Conservation (phyloP, 2,888 invertebrate species). For the Sturmia bella region DNA sequence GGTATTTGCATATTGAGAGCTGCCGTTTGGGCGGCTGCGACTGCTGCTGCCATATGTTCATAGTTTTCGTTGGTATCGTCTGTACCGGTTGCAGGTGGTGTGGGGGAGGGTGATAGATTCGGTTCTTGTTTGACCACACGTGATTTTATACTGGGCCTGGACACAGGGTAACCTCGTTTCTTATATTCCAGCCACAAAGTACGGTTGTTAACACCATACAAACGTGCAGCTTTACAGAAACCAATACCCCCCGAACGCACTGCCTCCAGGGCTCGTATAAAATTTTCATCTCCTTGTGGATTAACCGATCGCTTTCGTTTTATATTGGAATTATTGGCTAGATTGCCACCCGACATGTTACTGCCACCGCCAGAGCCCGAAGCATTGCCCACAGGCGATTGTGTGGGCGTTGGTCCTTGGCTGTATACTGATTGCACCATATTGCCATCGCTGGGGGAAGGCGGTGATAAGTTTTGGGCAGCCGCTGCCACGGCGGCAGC, state of each 20-base stretch:
- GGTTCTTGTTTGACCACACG: constrained; percentile 86
- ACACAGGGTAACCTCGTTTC: constrained; percentile 91
- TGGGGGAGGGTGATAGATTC: constrained; percentile 85
- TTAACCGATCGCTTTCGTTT: constrained; percentile 89
- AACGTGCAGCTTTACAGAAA: constrained; percentile 91
- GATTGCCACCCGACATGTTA: constrained; percentile 70
- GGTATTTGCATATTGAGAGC: constrained; percentile 82
- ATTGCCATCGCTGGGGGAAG: constrained; percentile 84
- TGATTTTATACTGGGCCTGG: constrained; percentile 89
- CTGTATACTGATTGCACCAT: constrained; percentile 83
- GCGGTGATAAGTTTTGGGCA: constrained; percentile 84
- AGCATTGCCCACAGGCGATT: constrained; percentile 81
- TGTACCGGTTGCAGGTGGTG: constrained; percentile 77
- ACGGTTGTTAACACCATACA: constrained; percentile 92
- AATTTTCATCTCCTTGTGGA: constrained; percentile 92
- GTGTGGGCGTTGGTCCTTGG: constrained; percentile 82
- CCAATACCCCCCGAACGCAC: constrained; percentile 92
- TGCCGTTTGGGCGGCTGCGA: constrained; percentile 77
- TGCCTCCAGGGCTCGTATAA: constrained; percentile 90
- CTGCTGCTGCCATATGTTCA: constrained; percentile 79
- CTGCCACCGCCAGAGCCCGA: constrained; percentile 75
- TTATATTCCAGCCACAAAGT: constrained; percentile 93
- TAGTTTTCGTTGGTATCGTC: constrained; percentile 82
- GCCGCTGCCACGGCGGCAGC: constrained; percentile 73
- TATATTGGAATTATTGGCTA: constrained; percentile 76